Evolutionary conservation across 2,797 vertebrate genomes (phyloP), one percentile per base, ranked within the genome.

Genomic region (Cirrhinus molitorella): DNA sequence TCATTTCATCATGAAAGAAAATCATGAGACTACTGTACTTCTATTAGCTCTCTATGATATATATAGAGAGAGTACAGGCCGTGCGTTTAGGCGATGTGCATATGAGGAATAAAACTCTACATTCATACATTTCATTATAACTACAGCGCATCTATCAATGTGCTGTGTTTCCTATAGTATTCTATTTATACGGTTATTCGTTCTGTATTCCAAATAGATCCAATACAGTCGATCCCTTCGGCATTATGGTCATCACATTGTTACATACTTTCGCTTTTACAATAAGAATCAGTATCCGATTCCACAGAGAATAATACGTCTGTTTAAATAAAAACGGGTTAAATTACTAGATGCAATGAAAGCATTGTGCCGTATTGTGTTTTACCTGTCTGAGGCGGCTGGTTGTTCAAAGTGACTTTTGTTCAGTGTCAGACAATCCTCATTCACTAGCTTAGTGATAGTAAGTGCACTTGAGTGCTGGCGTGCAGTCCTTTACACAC

Each of bases 401-500:
- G 16, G 61, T 78, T 34, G 74, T 61, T 89, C 83, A 45, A 28
- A 72, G 79, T 88, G 88, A 91, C 89, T 91, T 91, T 82, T 63
- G 66, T 45, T 63, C 73, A 67, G 78, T 72, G 66, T 5, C 71
- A 79, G 28, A 81, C 65, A 16, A 25, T 66, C 49, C 75, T 74
- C 11, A 49, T 61, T 37, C 72, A 28, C 37, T 75, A 51, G 31
- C 68, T 23, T 21, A 2, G 70, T 34, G 75, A 72, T 23, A 31
- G 25, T 43, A 31, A 71, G 80, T 55, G 79, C 79, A 49, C 25
- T 72, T 37, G 71, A 74, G 80, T 4, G 81, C 72, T 76, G 47
- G n/a, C 94, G 94, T 95, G 94, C 93, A 21, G 82, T 34, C 3
- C 7, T 4, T 40, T 73, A 28, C 7, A 5, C 11, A 17, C 43